Evolutionary conservation across 2,797 vertebrate species (phyloP), one percentile per base, ranked within the genome.

Genomic region (Bufotes viridis): DNA sequence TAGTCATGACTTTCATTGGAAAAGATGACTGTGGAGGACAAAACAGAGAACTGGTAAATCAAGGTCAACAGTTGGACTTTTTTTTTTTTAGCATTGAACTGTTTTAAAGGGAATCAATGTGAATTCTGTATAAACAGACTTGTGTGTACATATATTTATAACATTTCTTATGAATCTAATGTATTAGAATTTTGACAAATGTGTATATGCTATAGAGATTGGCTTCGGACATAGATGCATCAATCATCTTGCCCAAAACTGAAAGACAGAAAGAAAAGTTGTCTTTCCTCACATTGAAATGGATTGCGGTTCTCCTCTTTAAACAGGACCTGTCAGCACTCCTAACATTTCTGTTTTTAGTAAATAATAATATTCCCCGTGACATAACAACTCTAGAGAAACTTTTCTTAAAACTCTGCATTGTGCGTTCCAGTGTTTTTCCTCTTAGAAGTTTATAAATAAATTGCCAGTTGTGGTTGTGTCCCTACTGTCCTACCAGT

Each of bases 71-170:
- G 69, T 60, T 55, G 26, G 55, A 80, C 34, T 57, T 69, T 78
- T 58, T 24, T 69, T 29, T 60, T 65, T n/a, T n/a, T 10, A 74
- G 70, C 61, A 72, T 24, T 49, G 67, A 60, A 10, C 29, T 58
- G 57, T 61, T 81, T 34, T 29, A 53, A 79, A 49, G 15, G 42
- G 78, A 72, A 82, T 53, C 53, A 70, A 49, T 58, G 58, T 78
- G 18, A 17, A 49, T 51, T 87, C 51, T 87, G 69, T 29, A 80
- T 18, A 80, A 69, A 82, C 17, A 69, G 63, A 79, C 29, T 14
- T 61, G 17, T n/a, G 9, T 89, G 84, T 89, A 89, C 42, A 89
- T 89, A 89, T 89, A 89, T 89, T 89, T 89, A 86, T 86, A 89
- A 65, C 10, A 55, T 81, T 85, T 79, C 67, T 67, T 82, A 76